These are phyloP conservation scores for Apodemus agrarius DNA, from an alignment of 2,797 vertebrate genomes.

Conservation along the genomic window DNA sequence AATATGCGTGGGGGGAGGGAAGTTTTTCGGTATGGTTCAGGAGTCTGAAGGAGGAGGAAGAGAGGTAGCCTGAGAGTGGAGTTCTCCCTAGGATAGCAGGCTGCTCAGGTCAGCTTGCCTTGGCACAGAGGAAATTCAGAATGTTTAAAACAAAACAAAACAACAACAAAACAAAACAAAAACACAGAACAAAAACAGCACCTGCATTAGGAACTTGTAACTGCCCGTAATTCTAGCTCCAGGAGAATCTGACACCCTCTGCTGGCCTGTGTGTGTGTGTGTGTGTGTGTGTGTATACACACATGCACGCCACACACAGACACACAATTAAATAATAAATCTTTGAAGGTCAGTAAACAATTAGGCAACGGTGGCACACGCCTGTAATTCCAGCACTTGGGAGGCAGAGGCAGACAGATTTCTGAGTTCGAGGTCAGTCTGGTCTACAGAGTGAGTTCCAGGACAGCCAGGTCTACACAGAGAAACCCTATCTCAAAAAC, in stretches of 20 bases:
- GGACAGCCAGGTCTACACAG: too few relatives aligned
- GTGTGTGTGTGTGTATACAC: too few relatives aligned
- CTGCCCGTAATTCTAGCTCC: neutral
- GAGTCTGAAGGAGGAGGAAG: neutral
- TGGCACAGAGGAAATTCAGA: neutral
- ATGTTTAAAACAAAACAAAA: neutral
- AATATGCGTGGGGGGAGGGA: too few relatives aligned
- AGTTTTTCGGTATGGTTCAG: too few relatives aligned
- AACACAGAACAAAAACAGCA: neutral
- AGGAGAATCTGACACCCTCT: neutral
- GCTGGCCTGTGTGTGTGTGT: neutral
- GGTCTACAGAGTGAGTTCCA: too few relatives aligned
- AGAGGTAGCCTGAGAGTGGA: neutral
- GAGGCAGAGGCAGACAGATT: too few relatives aligned
- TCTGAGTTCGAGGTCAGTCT: too few relatives aligned
- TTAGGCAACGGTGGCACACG: too few relatives aligned
- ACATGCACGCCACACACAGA: neutral
- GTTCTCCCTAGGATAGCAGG: neutral
- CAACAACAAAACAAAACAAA: neutral
- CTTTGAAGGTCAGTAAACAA: neutral
- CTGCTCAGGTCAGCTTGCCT: neutral
- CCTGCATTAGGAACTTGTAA: too few relatives aligned
- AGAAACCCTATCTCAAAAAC: too few relatives aligned
- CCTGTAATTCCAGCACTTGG: too few relatives aligned
- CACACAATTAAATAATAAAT: neutral